phyloP scores from a whole-genome alignment of 2,797 vertebrate species.

The Taeniopygia guttata region DNA sequence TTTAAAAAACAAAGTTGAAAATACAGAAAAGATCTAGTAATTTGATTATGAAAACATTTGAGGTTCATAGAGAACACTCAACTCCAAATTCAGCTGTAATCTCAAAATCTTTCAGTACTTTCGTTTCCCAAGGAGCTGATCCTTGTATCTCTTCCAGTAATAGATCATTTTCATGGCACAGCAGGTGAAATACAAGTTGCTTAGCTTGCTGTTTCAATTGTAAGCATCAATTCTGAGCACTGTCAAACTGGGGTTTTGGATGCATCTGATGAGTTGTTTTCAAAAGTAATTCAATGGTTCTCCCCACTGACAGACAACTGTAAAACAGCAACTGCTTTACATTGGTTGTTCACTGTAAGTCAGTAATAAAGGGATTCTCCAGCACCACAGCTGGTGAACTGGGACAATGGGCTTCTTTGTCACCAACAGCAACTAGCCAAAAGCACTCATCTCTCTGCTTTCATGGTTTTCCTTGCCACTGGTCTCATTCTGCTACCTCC shows the following conservation, averaged over 20 bases:
- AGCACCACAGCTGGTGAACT: background rate
- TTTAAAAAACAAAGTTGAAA: background rate
- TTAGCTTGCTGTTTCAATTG: background rate
- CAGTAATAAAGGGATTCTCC: background rate
- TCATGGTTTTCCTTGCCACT: background rate
- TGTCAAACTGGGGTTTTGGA: background rate
- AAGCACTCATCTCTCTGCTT: background rate
- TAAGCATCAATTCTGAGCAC: background rate
- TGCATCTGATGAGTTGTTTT: background rate
- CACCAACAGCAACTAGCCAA: background rate
- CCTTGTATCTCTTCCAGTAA: background rate
- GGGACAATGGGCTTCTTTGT: background rate
- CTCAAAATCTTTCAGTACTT: background rate
- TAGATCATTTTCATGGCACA: background rate
- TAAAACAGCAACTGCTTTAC: background rate
- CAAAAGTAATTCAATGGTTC: background rate
- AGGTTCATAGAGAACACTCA: background rate
- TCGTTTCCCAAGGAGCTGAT: background rate
- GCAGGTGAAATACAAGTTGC: background rate
- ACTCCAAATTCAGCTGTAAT: background rate
- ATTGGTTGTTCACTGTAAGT: background rate
- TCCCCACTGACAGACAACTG: background rate
- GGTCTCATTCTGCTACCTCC: background rate
- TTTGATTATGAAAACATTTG: background rate
- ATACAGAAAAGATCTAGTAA: background rate